Evolutionary conservation across 2,113 vertebrate genomes (phyloP), one percentile per base, ranked within the genome.

Genomic region (Limanda limanda): DNA sequence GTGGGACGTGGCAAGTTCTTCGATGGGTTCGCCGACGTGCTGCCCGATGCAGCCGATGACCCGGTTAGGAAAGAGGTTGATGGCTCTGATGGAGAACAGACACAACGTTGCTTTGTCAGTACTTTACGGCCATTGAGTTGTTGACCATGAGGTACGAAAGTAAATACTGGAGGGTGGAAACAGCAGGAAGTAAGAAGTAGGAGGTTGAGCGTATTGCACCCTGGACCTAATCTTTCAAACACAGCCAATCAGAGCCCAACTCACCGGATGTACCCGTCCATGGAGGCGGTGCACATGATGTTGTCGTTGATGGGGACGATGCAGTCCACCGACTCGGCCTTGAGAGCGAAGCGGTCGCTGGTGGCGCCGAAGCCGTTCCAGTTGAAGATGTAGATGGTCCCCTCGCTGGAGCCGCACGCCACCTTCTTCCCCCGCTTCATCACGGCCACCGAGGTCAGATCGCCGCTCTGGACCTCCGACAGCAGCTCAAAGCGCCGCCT

Each of bases 291-390:
- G 47, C 97, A 99, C 27, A 99, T 90, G 47, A 99, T 93, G 88
- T 80, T 97, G 74, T 98, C 97, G 0, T 93, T 97, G 69, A 99
- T 6, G 0, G 97, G 95, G 51, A 94, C 86, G 85, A 99, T 95
- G 90, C 96, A 96, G 85, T 99, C 97, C 0, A 99, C 86, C 0
- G 97, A 97, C 89, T 98, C 97, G 0, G 96, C 96, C 90, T 94
- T 93, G 65, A 97, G 37, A 0, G 96, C 94, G 27, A 99, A 99
- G 52, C 97, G 96, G 82, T 99, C 98, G 2, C 98, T 99, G 71
- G 97, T 95, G 0, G 97, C 98, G 1, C 97, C 98, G 0, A 99
- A 99, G 35, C 97, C 97, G 0, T 97, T 92, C 98, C 98, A 99
- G 91, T 99, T 99, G 87, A 99, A 99, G 88, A 99, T 95, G 90